phyloP scores from a whole-genome alignment of 2,113 vertebrate species.

The Sylvia atricapilla region DNA sequence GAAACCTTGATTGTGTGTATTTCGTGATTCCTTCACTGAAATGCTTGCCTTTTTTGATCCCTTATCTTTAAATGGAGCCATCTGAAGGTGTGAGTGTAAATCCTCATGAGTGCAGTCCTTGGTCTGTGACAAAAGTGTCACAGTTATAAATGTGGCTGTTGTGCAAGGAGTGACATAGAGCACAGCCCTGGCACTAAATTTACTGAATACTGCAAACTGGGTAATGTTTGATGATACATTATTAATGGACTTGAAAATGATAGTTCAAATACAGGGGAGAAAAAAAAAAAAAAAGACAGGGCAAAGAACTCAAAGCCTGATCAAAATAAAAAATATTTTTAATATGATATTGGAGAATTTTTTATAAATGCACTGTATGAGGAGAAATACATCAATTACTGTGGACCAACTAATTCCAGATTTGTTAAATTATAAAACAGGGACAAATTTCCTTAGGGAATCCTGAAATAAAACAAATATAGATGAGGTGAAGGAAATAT shows the following conservation, averaged over 20 bases:
- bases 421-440: background rate
- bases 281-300: background rate
- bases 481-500: background rate
- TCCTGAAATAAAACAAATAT: background rate
- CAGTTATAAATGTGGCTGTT: background rate
- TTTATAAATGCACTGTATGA: background rate
- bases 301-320: background rate
- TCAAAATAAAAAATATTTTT: background rate
- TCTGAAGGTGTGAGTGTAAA: background rate
- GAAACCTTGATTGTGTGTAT: background rate
- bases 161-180: background rate
- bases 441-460: background rate
- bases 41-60: background rate
- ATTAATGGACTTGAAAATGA: background rate
- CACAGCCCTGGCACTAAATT: background rate
- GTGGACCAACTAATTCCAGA: background rate
- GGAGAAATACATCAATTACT: background rate
- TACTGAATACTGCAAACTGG: background rate
- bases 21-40: background rate
- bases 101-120: background rate
- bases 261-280: background rate
- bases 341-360: background rate
- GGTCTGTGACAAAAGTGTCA: background rate
- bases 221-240: background rate
- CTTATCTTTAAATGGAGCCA: background rate